Evolutionary conservation across 2,113 vertebrate species (phyloP), one percentile per base, ranked within the genome.

Genomic region (Desmodus rotundus): DNA sequence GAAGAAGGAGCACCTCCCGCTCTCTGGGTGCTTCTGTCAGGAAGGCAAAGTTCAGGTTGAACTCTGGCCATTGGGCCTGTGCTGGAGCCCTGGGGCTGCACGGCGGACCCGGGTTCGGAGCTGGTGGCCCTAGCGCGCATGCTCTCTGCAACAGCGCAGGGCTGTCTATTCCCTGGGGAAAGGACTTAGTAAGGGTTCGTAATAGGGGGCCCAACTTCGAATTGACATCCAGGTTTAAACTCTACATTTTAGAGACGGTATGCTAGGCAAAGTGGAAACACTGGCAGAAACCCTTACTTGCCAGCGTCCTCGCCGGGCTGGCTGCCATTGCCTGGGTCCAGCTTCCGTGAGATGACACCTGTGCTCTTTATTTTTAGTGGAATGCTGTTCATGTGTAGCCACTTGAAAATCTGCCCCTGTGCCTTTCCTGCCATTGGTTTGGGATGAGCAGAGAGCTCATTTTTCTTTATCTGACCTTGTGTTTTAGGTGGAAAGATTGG

Each of bases 311-410:
- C 56, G 67, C 63, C 72, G 73, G 86, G 85, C 84, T 4, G 63
- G 65, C 12, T 24, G 54, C 78, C 88, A 6, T 17, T 1, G 50
- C 84, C 63, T 56, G 78, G 77, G 74, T 33, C 87, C 73, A 43
- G 80, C 47, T 28, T 1, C 8, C 38, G 72, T 22, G 52, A 72
- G 76, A 87, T 70, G 85, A 72, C 95, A 87, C 74, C 54, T 89
- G 94, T 16, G 56, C 72, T 70, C 91, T 89, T 94, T 96, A 96
- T 95, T 97, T 93, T 96, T 87, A 92, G 96, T 89, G 58, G 73
- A 14, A 85, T 76, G 82, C 52, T 45, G 73, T 56, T 91, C 77
- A 9, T 61, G 41, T 77, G 89, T 33, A 80, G 82, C 63, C 24
- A 15, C 15, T 52, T 36, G 76, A 92, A 90, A 87, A 41, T 54